Conservation (phyloP, 2,888 invertebrate species). For the Idaea biselata region DNA sequence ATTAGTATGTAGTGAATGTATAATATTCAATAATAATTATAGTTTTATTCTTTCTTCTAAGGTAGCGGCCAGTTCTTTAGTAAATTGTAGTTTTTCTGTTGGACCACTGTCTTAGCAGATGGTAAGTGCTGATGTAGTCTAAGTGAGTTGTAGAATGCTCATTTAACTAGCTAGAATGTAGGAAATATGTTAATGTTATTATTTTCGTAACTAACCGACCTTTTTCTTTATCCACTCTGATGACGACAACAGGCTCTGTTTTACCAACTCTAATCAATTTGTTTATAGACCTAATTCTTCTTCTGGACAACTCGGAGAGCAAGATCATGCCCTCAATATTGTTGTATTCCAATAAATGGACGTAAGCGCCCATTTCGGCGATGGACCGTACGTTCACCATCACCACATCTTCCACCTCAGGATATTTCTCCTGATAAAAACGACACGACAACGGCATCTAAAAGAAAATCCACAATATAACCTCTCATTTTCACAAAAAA, state of each 20-base stretch:
- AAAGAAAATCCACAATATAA: conserved; percentile 53
- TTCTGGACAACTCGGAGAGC: conserved; percentile 97
- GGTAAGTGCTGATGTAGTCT: too few species aligned
- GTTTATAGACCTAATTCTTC: conserved; percentile 99
- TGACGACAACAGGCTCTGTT: conserved; percentile 99
- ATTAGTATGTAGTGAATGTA: too few species aligned
- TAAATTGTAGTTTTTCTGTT: too few species aligned
- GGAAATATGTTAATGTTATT: background rate
- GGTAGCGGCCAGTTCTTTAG: too few species aligned
- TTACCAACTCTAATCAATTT: conserved; percentile 99
- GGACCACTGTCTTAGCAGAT: too few species aligned
- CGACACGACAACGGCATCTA: conserved; percentile 95
- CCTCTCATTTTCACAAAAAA: conserved; percentile 43
- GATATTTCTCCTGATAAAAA: conserved; percentile 98
- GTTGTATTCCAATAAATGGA: conserved; percentile 98
- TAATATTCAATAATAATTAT: too few species aligned
- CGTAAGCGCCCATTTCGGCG: conserved; percentile 99
- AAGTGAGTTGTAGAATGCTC: too few species aligned
- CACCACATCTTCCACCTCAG: conserved; percentile 99
- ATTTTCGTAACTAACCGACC: conserved; percentile 74
- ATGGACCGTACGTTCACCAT: conserved; percentile 99
- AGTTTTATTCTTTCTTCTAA: too few species aligned
- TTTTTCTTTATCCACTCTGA: conserved; percentile 99
- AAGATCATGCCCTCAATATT: conserved; percentile 99
- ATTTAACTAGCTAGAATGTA: too few species aligned